Evolutionary conservation across 1,140 invertebrate species (phyloP).

Genomic region (Latrodectus geometricus): DNA sequence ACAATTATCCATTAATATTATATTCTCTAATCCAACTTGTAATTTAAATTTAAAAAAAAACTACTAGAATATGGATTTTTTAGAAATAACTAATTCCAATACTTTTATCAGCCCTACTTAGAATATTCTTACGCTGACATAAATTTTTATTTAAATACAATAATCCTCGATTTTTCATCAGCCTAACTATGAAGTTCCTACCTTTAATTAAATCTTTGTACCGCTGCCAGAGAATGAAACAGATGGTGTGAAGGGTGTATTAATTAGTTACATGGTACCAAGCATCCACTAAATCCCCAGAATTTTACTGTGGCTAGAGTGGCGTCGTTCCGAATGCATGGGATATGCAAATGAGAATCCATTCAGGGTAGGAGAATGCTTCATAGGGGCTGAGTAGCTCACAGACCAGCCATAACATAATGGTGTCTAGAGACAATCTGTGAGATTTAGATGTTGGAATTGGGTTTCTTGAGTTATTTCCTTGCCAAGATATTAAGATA

Average conservation of each 20-base stretch:
- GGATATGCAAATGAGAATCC: conserved; percentile 1
- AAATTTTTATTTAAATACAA: too few species aligned
- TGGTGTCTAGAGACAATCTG: not conserved
- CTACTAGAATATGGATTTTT: too few species aligned
- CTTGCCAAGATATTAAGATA: too few species aligned
- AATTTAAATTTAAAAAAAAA: too few species aligned
- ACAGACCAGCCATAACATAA: not conserved
- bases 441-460: not conserved
- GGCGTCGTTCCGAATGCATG: conserved; percentile 9
- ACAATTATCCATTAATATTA: too few species aligned
- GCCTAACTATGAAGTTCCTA: not conserved
- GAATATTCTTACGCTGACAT: too few species aligned
- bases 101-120: too few species aligned
- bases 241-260: conserved; percentile 10
- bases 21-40: too few species aligned
- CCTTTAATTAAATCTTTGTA: conserved; percentile 12
- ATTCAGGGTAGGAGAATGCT: not conserved
- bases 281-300: not conserved
- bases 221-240: not conserved
- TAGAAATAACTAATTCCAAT: too few species aligned
- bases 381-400: not conserved
- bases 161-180: not conserved
- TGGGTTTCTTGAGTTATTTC: not conserved
- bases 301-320: not conserved
- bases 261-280: not conserved